Evolutionary conservation across 2,888 invertebrate species (phyloP), one percentile per base, ranked within the genome.

Genomic region (Brachypalpus laphriformis): DNA sequence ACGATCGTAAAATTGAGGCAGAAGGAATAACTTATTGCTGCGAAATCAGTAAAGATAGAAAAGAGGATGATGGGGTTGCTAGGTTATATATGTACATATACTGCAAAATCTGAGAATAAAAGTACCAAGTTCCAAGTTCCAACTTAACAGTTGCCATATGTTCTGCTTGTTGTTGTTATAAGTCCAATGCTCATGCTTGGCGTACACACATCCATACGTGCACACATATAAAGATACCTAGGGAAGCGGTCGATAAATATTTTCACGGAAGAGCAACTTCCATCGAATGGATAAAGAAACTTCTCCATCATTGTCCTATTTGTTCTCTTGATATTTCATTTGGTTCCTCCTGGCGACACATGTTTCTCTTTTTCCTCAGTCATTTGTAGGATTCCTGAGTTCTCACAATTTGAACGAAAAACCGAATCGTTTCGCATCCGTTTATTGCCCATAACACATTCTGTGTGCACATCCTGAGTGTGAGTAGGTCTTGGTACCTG

Each of bases 261-360:
- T 81, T 61, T 70, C 63, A 57, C 22, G 57, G 49, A 65, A 49
- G 56, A 56, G 25, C 65, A 71, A 45, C 45, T 59, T 82, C 49
- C 37, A 70, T 28, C 45, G 16, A 25, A 70, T 57, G 22, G 31
- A 76, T 65, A 51, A 68, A 54, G 20, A 75, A 54, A 76, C 31
- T 76, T 40, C 70, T 65, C 16, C 70, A 70, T 76, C 70, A 65
- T 76, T 71, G 82, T 65, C 42, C 75, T 76, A 66, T 76, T 71
- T 76, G 71, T 76, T 76, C 71, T 59, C 70, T 63, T 57, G 70
- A 51, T 71, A 65, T 71, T 76, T 65, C 65, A 71, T 76, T 76
- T 42, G 56, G 59, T 59, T 65, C 45, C 65, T 65, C 20, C 28
- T 42, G 76, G 65, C 28, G 57, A 82, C 82, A 76, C 37, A 76